These are phyloP conservation scores for Maniola hyperantus DNA, from an alignment of 2,888 invertebrate genomes.

Conservation along the genomic window DNA sequence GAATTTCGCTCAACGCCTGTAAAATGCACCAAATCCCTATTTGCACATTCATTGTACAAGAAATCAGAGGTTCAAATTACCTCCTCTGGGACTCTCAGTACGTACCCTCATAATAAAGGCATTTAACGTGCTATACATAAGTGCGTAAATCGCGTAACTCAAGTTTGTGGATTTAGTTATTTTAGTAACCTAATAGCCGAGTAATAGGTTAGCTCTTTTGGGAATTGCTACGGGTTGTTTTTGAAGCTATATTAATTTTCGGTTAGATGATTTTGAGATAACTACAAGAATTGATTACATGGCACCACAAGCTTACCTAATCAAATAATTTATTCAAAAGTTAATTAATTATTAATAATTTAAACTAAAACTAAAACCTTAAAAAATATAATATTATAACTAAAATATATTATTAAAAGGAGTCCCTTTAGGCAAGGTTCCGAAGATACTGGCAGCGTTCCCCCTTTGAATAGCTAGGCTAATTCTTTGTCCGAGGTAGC, in stretches of 20 bases:
- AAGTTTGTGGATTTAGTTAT: conserved; percentile 5
- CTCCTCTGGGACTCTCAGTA: conserved; percentile 23
- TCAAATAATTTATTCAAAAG: too few species aligned
- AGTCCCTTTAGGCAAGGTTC: too few species aligned
- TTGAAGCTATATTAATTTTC: conserved; percentile 33
- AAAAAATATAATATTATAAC: too few species aligned
- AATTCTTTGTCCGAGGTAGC: too few species aligned
- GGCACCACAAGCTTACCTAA: too few species aligned
- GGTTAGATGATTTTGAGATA: conserved; percentile 7
- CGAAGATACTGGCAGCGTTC: too few species aligned
- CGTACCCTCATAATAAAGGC: not conserved
- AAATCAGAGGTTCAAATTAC: conserved; percentile 37
- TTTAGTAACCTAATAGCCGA: conserved; percentile 13
- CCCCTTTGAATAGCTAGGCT: too few species aligned
- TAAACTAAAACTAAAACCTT: too few species aligned
- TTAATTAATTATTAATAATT: too few species aligned
- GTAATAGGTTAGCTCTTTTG: conserved; percentile 28
- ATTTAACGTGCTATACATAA: not conserved
- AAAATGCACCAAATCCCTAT: conserved; percentile 10
- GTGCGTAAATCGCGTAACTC: not conserved
- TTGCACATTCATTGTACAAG: conserved; percentile 29
- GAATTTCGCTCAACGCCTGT: conserved; percentile 10
- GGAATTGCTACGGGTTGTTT: conserved; percentile 27
- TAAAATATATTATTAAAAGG: too few species aligned
- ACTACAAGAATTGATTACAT: not conserved